These are phyloP conservation scores for Linnaemya vulpina DNA, from an alignment of 2,888 invertebrate genomes.

Conservation along the genomic window DNA sequence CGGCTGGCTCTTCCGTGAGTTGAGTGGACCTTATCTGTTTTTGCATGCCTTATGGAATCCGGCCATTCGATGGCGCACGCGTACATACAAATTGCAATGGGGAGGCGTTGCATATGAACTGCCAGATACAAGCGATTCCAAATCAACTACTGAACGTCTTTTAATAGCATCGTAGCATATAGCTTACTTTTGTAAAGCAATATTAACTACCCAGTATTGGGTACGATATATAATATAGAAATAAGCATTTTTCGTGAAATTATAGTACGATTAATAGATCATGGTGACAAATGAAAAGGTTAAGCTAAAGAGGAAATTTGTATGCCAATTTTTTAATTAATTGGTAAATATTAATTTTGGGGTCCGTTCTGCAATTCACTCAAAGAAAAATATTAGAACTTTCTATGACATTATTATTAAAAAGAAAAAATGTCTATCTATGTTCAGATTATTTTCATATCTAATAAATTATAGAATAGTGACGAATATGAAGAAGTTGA, in stretches of 20 bases:
- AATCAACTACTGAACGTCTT: conserved; percentile 70
- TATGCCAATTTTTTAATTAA: background rate
- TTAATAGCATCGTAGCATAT: conserved; percentile 73
- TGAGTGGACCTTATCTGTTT: conserved; percentile 94
- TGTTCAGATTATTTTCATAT: too few relatives aligned
- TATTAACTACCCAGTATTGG: conserved; percentile 40
- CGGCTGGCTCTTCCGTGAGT: conserved; percentile 97
- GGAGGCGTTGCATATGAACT: conserved; percentile 97
- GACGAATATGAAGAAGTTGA: too few relatives aligned
- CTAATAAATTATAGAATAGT: too few relatives aligned
- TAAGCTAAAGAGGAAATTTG: conserved; percentile 13
- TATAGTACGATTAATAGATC: conserved; percentile 17
- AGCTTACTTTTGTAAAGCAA: conserved; percentile 30
- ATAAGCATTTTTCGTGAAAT: conserved; percentile 56
- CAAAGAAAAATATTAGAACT: too few relatives aligned
- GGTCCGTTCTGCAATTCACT: background rate
- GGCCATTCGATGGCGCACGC: conserved; percentile 96
- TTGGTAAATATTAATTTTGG: conserved; percentile 11
- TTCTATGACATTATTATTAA: too few relatives aligned
- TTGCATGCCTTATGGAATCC: conserved; percentile 93
- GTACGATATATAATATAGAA: conserved; percentile 45
- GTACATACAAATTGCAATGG: conserved; percentile 96
- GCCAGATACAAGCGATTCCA: conserved; percentile 80
- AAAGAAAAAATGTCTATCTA: too few relatives aligned
- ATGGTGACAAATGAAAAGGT: conserved; percentile 24